Evolutionary conservation across 2,797 vertebrate genomes (phyloP).

Genomic region (Synaphobranchus kaupii): DNA sequence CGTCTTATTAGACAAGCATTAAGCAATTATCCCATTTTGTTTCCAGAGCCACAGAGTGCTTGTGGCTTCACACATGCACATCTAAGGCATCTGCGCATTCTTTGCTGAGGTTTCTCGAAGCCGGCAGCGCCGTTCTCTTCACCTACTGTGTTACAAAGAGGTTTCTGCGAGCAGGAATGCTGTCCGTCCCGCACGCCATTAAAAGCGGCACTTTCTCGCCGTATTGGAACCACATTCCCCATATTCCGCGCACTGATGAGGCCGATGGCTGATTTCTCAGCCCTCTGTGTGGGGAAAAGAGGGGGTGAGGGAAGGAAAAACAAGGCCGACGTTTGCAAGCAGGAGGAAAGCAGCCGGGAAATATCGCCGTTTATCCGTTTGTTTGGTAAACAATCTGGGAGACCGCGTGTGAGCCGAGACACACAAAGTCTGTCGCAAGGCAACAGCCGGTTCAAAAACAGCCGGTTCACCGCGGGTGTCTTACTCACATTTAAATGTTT

Average conservation of each 20-base stretch:
- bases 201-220: slow-evolving; percentile 1
- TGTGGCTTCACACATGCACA: slow-evolving; percentile 70
- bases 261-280: not conserved
- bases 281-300: not conserved
- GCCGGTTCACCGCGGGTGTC: not conserved
- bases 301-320: not conserved
- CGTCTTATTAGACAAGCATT: slow-evolving; percentile 73
- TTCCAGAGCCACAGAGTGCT: slow-evolving; percentile 65
- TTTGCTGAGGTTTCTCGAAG: slow-evolving; percentile 48
- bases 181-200: not conserved
- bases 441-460: not conserved
- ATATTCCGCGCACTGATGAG: not conserved
- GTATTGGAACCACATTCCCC: not conserved
- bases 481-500: not conserved
- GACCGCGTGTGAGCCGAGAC: not conserved
- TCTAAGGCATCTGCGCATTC: slow-evolving; percentile 69
- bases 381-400: slow-evolving; percentile 16
- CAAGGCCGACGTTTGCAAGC: slow-evolving; percentile 20
- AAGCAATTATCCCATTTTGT: slow-evolving; percentile 71
- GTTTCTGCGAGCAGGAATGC: slow-evolving; percentile 10
- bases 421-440: not conserved
- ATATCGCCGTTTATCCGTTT: not conserved
- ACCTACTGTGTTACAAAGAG: slow-evolving; percentile 25
- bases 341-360: slow-evolving; percentile 22
- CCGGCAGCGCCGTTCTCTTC: slow-evolving; percentile 9